phyloP scores from a whole-genome alignment of 2,113 vertebrate genomes.

The Naja naja region DNA sequence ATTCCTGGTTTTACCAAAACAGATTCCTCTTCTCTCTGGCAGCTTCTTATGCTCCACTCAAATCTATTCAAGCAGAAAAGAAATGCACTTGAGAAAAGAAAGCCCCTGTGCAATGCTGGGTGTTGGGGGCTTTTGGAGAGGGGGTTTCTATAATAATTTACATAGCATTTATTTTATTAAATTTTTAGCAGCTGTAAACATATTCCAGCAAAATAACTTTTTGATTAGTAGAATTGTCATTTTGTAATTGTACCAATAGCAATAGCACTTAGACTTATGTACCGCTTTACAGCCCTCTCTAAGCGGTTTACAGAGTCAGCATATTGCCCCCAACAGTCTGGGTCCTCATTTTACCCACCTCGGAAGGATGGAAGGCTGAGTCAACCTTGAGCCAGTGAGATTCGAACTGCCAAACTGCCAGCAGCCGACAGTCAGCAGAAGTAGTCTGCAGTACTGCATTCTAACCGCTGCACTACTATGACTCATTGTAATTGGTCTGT shows the following conservation, averaged over 20 bases:
- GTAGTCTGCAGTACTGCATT: too few relatives aligned
- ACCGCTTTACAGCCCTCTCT: too few relatives aligned
- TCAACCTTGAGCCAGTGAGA: too few relatives aligned
- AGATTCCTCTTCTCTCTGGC: neutral
- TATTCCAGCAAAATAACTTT: neutral
- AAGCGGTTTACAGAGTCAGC: too few relatives aligned
- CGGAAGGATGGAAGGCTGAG: too few relatives aligned
- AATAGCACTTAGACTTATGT: too few relatives aligned
- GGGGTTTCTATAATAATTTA: neutral
- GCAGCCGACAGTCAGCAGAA: too few relatives aligned
- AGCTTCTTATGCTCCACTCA: neutral
- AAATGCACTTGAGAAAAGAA: neutral
- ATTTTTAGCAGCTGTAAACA: neutral
- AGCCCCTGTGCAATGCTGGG: neutral
- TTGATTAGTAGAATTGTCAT: neutral
- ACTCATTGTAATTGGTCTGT: neutral
- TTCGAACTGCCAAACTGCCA: too few relatives aligned
- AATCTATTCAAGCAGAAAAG: neutral
- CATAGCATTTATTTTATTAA: neutral
- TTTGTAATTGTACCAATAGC: neutral
- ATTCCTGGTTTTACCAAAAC: neutral
- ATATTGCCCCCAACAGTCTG: too few relatives aligned
- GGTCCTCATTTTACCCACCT: too few relatives aligned
- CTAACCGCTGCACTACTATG: too few relatives aligned
- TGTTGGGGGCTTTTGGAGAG: neutral